Evolutionary conservation across 2,888 invertebrate species (phyloP).

Genomic region (Chrysomela aeneicollis): DNA sequence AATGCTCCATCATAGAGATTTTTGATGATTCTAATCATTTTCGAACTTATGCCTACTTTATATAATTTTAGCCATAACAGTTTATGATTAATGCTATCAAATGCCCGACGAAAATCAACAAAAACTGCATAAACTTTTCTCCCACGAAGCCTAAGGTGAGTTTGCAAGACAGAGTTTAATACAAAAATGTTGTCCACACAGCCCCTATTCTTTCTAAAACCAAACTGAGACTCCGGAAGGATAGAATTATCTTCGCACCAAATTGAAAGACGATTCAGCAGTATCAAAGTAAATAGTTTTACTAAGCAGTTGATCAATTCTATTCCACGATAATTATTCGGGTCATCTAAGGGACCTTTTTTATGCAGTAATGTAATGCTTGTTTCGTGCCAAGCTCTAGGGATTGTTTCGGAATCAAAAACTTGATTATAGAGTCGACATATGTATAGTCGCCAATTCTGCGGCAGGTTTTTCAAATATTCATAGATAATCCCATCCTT

Average conservation of each 20-base stretch:
- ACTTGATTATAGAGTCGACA: conserved; percentile 8
- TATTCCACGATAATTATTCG: conserved; percentile 12
- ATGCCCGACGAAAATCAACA: conserved; percentile 6
- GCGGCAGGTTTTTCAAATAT: neutral
- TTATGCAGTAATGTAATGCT: neutral
- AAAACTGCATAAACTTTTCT: neutral
- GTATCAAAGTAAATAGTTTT: conserved; percentile 7
- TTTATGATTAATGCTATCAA: conserved; percentile 10
- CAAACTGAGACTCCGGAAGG: neutral
- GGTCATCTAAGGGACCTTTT: conserved; percentile 7
- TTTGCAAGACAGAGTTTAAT: neutral
- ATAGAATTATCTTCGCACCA: neutral
- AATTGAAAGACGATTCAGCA: neutral
- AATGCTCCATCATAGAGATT: too few relatives aligned
- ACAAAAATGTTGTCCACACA: neutral
- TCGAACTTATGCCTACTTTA: too few relatives aligned
- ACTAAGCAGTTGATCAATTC: conserved; percentile 3
- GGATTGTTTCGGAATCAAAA: neutral
- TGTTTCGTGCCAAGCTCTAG: neutral
- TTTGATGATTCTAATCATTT: too few relatives aligned
- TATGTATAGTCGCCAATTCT: neutral
- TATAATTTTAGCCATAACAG: neutral
- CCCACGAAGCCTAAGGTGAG: neutral
- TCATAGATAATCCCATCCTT: conserved; percentile 5
- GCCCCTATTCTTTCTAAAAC: neutral